phyloP scores from a whole-genome alignment of 2,113 vertebrate species.

The Aplodontia rufa region DNA sequence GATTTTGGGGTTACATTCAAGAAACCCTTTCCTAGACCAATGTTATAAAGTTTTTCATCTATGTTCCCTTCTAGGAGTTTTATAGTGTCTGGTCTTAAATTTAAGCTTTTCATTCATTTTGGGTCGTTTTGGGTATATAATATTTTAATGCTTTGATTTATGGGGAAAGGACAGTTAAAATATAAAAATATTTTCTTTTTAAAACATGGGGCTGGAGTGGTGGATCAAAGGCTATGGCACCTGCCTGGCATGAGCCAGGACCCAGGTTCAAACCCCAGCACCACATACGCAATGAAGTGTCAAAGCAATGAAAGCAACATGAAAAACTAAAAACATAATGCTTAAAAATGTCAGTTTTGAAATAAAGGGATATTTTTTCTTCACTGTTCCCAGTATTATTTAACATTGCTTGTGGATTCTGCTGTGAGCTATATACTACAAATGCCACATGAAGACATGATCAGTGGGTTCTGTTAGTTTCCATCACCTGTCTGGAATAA shows the following conservation, averaged over 20 bases:
- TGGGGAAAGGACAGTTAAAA: neutral
- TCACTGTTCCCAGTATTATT: neutral
- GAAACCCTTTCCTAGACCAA: neutral
- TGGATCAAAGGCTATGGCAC: too few relatives aligned
- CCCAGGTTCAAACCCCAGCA: too few relatives aligned
- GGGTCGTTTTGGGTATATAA: neutral
- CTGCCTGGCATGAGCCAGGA: too few relatives aligned
- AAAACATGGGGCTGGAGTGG: too few relatives aligned
- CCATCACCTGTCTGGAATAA: neutral
- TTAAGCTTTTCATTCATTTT: conserved; percentile 14
- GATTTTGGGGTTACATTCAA: neutral
- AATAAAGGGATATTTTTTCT: neutral
- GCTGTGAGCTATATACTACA: neutral
- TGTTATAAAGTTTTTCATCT: neutral
- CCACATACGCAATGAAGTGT: too few relatives aligned
- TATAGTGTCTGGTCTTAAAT: neutral
- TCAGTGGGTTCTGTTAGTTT: neutral
- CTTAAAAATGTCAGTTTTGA: neutral
- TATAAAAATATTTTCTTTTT: neutral
- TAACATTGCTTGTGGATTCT: neutral
- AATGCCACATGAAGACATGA: neutral
- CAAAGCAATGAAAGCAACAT: too few relatives aligned
- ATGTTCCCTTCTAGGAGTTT: neutral
- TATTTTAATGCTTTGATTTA: conserved; percentile 5
- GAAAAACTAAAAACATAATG: neutral